These are phyloP conservation scores for Python bivittatus DNA, from an alignment of 2,113 vertebrate species.

Conservation along the genomic window DNA sequence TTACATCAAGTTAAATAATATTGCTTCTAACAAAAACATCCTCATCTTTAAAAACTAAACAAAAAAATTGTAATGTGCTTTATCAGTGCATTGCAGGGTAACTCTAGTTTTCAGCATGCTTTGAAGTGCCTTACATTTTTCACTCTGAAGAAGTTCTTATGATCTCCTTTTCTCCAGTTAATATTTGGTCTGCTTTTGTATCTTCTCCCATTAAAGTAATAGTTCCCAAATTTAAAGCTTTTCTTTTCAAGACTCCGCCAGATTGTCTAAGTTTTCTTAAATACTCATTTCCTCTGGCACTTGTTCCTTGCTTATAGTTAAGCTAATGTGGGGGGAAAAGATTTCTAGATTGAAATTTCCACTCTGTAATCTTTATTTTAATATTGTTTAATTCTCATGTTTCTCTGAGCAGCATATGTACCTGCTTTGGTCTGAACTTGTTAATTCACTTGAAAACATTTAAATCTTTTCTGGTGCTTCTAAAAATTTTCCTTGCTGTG, in stretches of 20 bases:
- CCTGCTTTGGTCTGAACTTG: slow-evolving; percentile 55
- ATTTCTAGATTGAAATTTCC: slow-evolving; percentile 62
- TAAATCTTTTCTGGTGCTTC: slow-evolving; percentile 23
- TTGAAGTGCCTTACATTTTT: slow-evolving; percentile 17
- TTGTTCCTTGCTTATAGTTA: slow-evolving; percentile 54
- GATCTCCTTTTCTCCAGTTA: slow-evolving; percentile 49
- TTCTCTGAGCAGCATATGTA: slow-evolving; percentile 57
- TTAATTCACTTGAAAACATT: slow-evolving; percentile 49
- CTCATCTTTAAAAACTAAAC: background rate
- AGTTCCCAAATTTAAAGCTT: slow-evolving; percentile 11
- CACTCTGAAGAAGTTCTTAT: slow-evolving; percentile 30
- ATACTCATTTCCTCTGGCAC: slow-evolving; percentile 72
- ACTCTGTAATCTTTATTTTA: slow-evolving; percentile 63
- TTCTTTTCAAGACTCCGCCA: slow-evolving; percentile 60
- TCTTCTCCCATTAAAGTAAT: slow-evolving; percentile 61
- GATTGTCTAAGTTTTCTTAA: slow-evolving; percentile 66
- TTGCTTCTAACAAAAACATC: background rate
- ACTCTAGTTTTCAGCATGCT: slow-evolving; percentile 33
- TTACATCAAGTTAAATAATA: background rate
- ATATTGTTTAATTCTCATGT: slow-evolving; percentile 60
- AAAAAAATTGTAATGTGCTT: background rate
- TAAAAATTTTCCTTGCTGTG: slow-evolving; percentile 26
- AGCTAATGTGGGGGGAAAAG: slow-evolving; percentile 30
- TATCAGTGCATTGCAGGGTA: background rate
- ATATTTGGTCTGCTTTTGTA: slow-evolving; percentile 62